Conservation (phyloP, 53 echinoderm and acorn worm species). For the Holothuria scabra region DNA sequence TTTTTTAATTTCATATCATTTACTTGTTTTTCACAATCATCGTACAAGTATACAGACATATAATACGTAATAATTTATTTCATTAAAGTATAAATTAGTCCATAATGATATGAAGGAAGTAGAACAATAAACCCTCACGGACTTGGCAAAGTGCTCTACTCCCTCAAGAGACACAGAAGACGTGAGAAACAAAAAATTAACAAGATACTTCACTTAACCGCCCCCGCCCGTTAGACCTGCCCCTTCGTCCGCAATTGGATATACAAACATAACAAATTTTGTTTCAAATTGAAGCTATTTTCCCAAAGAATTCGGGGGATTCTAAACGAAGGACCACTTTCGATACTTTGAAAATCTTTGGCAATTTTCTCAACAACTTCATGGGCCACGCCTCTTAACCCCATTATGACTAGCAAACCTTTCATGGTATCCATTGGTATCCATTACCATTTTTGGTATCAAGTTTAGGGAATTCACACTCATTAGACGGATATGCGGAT, state of each 20-base stretch:
- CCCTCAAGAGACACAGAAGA: too few relatives aligned
- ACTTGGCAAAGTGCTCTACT: too few relatives aligned
- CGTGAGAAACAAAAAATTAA: too few relatives aligned
- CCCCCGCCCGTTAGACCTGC: too few relatives aligned
- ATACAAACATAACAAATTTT: background rate
- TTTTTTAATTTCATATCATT: too few relatives aligned
- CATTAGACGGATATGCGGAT: slow-evolving; percentile 2
- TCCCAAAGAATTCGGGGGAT: background rate
- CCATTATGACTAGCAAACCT: background rate
- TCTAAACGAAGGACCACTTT: background rate
- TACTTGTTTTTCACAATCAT: too few relatives aligned
- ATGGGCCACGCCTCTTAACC: slow-evolving; percentile 7
- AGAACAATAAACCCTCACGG: too few relatives aligned
- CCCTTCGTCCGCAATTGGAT: background rate
- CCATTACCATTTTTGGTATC: slow-evolving; percentile 7
- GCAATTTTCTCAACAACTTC: background rate
- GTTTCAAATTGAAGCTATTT: slow-evolving; percentile 14
- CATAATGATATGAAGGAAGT: too few relatives aligned
- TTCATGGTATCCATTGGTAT: background rate
- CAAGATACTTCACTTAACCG: too few relatives aligned
- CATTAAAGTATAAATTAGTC: too few relatives aligned
- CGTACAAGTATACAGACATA: too few relatives aligned
- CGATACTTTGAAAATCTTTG: background rate
- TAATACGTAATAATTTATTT: too few relatives aligned
- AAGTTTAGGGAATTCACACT: background rate